Conservation (phyloP, 2,888 invertebrate species). For the Ptychoptera albimana region DNA sequence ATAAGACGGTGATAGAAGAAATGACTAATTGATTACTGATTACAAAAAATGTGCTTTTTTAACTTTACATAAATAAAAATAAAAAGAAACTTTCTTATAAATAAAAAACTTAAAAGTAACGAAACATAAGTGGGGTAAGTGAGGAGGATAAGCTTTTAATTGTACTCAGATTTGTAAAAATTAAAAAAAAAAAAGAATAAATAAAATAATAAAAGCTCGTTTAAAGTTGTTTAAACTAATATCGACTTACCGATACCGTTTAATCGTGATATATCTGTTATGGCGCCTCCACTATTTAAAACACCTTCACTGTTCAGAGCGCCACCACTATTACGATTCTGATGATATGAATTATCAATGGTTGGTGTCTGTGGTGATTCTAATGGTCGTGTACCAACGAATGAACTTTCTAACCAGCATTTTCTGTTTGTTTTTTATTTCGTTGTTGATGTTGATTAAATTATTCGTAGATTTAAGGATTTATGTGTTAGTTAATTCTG, state of each 20-base stretch:
- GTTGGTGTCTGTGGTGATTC: conserved; percentile 75
- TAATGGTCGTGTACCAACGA: conserved; percentile 69
- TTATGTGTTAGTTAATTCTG: background rate
- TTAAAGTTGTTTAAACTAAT: conserved; percentile 16
- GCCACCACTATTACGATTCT: conserved; percentile 13
- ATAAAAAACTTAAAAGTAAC: conserved; percentile 2
- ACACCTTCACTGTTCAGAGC: conserved; percentile 3
- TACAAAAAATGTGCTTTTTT: conserved; percentile 13
- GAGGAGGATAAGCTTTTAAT: no score
- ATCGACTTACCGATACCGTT: conserved; percentile 36
- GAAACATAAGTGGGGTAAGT: no score
- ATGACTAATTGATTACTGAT: conserved; percentile 2
- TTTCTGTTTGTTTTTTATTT: conserved; percentile 24
- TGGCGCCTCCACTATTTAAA: conserved; percentile 11
- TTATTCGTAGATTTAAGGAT: background rate
- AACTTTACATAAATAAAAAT: conserved; percentile 7
- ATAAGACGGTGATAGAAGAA: no score
- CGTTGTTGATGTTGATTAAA: background rate
- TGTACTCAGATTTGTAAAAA: background rate
- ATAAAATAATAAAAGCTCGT: conserved; percentile 1
- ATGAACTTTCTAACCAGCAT: conserved; percentile 87
- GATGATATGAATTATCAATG: conserved; percentile 30
- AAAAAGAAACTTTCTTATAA: conserved; percentile 9
- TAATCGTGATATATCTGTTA: conserved; percentile 22
- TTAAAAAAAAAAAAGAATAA: background rate